phyloP scores from a whole-genome alignment of 1,140 invertebrate genomes.

The Grapholita molesta region DNA sequence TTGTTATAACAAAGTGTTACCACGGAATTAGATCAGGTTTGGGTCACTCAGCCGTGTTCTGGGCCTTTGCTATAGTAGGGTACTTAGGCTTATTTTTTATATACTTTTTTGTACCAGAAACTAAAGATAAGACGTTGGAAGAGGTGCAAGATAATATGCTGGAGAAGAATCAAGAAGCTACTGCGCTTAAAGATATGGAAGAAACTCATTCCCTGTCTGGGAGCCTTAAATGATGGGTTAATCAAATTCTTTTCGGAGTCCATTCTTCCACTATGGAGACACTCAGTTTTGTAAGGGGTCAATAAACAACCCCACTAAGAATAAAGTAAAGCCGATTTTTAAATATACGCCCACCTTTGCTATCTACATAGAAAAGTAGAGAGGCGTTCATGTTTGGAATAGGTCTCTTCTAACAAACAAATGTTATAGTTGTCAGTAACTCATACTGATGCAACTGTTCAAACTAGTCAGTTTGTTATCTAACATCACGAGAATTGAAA shows the following conservation, averaged over 20 bases:
- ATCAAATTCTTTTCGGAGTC: too few relatives aligned
- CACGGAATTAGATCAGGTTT: slow-evolving; percentile 76
- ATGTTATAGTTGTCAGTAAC: neutral
- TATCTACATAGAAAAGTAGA: neutral
- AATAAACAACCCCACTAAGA: too few relatives aligned
- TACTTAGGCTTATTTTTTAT: slow-evolving; percentile 79
- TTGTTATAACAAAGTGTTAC: slow-evolving; percentile 78
- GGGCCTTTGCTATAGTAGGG: slow-evolving; percentile 78
- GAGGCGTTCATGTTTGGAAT: neutral
- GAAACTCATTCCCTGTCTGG: neutral
- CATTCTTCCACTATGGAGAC: too few relatives aligned
- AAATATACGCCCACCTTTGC: neutral
- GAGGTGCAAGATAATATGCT: slow-evolving; percentile 80
- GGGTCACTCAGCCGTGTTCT: slow-evolving; percentile 79
- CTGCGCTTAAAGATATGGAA: slow-evolving; percentile 33
- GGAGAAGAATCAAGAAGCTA: slow-evolving; percentile 31
- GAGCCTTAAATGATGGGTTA: too few relatives aligned
- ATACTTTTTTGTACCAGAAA: slow-evolving; percentile 84
- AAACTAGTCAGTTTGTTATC: neutral
- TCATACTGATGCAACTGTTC: neutral
- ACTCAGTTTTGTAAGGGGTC: too few relatives aligned
- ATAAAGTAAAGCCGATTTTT: neutral
- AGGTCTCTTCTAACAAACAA: neutral
- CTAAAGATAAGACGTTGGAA: slow-evolving; percentile 83
- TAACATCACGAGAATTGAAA: neutral